Percentiles rank a stretch among this genome's conserved stretches.
Evolutionary conservation across 2,113 vertebrate genomes (phyloP).

Genomic region (Oreochromis tanganicae): DNA sequence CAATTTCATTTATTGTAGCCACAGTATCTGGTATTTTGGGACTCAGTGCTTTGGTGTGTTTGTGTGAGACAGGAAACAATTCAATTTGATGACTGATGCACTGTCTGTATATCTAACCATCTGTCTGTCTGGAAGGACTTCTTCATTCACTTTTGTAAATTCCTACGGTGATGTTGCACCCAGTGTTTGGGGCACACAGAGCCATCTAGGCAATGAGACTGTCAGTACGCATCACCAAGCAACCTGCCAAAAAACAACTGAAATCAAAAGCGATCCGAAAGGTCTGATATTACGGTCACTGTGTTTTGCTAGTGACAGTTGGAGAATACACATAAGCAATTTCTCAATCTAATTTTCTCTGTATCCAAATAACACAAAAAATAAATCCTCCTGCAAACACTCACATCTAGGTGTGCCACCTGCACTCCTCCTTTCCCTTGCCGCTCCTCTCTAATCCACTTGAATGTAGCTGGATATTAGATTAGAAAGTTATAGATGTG

Average conservation of each 20-base stretch:
- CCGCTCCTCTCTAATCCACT: slow-evolving; percentile 60
- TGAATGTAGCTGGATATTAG: slow-evolving; percentile 67
- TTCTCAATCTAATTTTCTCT: slow-evolving; percentile 26
- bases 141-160: slow-evolving; percentile 39
- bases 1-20: slow-evolving; percentile 40
- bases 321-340: not conserved
- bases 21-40: not conserved
- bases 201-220: slow-evolving; percentile 63
- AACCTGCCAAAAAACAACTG: not conserved
- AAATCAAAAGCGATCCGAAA: slow-evolving; percentile 58
- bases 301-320: not conserved
- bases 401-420: slow-evolving; percentile 44
- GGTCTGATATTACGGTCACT: slow-evolving; percentile 13
- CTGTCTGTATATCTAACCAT: slow-evolving; percentile 32
- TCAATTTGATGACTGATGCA: slow-evolving; percentile 48
- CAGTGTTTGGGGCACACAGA: slow-evolving; percentile 16
- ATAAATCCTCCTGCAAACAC: slow-evolving; percentile 33
- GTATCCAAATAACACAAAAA: slow-evolving; percentile 14
- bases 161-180: not conserved
- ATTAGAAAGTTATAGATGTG: slow-evolving; percentile 73
- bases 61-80: slow-evolving; percentile 31
- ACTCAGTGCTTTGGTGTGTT: not conserved
- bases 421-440: slow-evolving; percentile 32
- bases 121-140: slow-evolving; percentile 14
- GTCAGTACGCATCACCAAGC: slow-evolving; percentile 41